Conservation (phyloP, 2,888 invertebrate species). For the Neocrepidodera transversa region DNA sequence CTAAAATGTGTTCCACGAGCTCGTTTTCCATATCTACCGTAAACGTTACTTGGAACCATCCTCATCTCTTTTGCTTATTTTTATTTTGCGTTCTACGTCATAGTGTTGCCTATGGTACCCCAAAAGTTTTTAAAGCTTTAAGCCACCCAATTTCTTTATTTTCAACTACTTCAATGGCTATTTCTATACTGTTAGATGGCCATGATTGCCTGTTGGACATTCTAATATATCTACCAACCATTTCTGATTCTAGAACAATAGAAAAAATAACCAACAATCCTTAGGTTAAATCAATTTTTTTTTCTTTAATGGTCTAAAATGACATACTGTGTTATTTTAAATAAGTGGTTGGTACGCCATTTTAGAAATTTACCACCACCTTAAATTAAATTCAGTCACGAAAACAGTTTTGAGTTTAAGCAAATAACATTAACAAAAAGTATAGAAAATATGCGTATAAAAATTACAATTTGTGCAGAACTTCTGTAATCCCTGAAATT, state of each 20-base stretch:
- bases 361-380: no score
- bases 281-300: background rate
- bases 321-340: no score
- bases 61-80: background rate
- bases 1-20: background rate
- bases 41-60: background rate
- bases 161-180: background rate
- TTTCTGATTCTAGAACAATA: background rate
- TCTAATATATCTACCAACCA: background rate
- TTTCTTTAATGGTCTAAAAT: background rate
- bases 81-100: slow-evolving; percentile 1
- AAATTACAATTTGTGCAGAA: no score
- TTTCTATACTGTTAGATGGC: background rate
- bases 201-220: background rate
- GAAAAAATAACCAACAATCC: no score
- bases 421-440: no score
- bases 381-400: no score
- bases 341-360: no score
- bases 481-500: no score
- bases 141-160: slow-evolving; percentile 10
- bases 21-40: background rate
- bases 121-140: background rate
- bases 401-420: no score
- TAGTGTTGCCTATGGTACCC: background rate
- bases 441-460: no score